Base-by-base conservation (phyloP, 1,140 invertebrate species). In the Polypedilum vanderplanki region DNA sequence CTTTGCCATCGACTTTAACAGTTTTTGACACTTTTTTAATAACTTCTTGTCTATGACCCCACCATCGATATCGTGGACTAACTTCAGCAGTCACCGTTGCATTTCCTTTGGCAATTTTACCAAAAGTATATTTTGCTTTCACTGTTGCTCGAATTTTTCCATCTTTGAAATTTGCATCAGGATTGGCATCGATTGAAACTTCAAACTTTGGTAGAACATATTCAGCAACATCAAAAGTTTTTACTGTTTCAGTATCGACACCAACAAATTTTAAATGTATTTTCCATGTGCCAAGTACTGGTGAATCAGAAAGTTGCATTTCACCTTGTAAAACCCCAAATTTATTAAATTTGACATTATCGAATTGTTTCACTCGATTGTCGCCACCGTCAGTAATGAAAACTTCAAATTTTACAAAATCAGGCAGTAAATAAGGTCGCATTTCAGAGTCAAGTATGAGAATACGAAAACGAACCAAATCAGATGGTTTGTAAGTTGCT, bases 181-280 rank as follows among this genome's bases (percentile, higher is more conserved):
- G 85, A 0, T 93, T 91, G 3, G 91, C 86, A 75, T 91, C 86
- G 20, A 96, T 87, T 0, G 88, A 87, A 40, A 98, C 91, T 79
- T 95, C 88, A 83, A 95, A 97, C 78, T 95, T 94, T 0, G 95
- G 95, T 33, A 95, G 82, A 41, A 97, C 90, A 81, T 97, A 97
- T 83, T 96, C 91, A 0, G 93, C 92, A 10, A 87, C 83, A 65
- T 84, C 87, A 17, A 86, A 83, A 1, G 87, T 83, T 41, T 84
- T 84, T 46, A 82, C 82, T 81, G 83, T 75, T 18, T 7, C n/a
- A 8, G 10, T 18, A 17, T 22, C 7, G 1, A 15, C n/a, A 15
- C 17, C 74, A 7, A 87, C 83, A 33, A 5, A 3, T 73, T 24
- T 76, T 57, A 88, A 88, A 77, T 87, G 87, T 76, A 97, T 93